A percentile compares a stretch with the other conserved stretches of the same genome.
Evolutionary conservation across 2,888 invertebrate species (phyloP).

Genomic region (Lysandra coridon): DNA sequence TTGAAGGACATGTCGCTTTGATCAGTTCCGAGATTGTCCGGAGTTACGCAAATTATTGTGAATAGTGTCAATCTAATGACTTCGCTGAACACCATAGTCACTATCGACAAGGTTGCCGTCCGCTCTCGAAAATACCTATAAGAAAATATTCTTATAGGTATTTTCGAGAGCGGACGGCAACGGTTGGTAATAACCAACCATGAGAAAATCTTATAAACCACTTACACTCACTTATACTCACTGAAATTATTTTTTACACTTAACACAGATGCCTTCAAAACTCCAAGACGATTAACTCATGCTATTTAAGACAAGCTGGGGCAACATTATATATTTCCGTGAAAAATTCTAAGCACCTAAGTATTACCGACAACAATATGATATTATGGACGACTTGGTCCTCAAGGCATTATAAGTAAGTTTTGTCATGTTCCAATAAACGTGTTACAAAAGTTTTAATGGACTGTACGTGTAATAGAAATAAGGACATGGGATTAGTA

Average conservation of each 20-base stretch:
- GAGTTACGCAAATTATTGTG: not conserved
- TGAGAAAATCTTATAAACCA: not conserved
- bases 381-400: not conserved
- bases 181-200: no score
- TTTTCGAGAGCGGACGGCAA: no score
- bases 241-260: no score
- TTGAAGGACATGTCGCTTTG: not conserved
- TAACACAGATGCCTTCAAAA: no score
- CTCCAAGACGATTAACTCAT: no score
- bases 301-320: not conserved
- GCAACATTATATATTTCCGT: not conserved
- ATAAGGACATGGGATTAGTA: slow-evolving; percentile 2
- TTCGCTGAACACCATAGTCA: not conserved
- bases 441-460: slow-evolving; percentile 21
- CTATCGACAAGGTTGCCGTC: not conserved
- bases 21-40: not conserved
- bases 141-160: not conserved
- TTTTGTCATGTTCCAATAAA: not conserved
- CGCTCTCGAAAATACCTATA: not conserved
- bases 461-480: slow-evolving; percentile 13
- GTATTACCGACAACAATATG: not conserved
- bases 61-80: not conserved
- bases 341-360: not conserved
- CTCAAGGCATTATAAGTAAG: not conserved
- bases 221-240: not conserved